Evolutionary conservation across 2,888 invertebrate genomes (phyloP).

Genomic region (Brachyptera risi): DNA sequence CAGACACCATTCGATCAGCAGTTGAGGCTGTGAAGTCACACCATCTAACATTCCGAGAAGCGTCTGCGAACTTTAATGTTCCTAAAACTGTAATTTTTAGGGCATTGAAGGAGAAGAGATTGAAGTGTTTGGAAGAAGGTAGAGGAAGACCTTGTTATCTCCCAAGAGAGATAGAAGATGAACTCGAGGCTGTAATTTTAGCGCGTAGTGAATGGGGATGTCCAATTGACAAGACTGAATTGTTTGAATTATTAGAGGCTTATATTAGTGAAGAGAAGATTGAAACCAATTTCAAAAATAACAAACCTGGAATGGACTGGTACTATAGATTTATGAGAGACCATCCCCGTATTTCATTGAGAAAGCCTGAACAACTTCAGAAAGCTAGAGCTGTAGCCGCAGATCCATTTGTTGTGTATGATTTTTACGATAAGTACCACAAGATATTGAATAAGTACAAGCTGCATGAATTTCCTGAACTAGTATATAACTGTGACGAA

Average conservation of each 20-base stretch:
- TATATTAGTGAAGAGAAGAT: neutral
- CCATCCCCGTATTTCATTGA: constrained; percentile 1
- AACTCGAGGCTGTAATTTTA: neutral
- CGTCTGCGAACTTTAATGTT: neutral
- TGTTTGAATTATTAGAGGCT: neutral
- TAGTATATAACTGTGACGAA: constrained; percentile 20
- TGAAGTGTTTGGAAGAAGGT: neutral
- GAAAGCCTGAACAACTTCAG: constrained; percentile 16
- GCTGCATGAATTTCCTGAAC: neutral
- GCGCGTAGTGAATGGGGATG: constrained; percentile 5
- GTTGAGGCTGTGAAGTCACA: neutral
- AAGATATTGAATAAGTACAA: neutral
- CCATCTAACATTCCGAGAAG: neutral
- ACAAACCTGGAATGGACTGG: neutral
- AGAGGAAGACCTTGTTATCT: neutral
- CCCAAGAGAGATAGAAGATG: neutral
- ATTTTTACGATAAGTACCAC: constrained; percentile 9
- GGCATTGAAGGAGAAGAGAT: neutral
- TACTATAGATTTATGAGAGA: neutral
- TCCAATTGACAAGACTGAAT: constrained; percentile 16
- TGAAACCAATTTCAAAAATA: neutral
- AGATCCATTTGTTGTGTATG: constrained; percentile 9
- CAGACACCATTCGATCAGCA: neutral
- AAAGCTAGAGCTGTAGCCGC: neutral
- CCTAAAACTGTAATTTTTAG: neutral